Evolutionary conservation across 2,888 invertebrate species (phyloP).

Genomic region (Pheosia gnoma): DNA sequence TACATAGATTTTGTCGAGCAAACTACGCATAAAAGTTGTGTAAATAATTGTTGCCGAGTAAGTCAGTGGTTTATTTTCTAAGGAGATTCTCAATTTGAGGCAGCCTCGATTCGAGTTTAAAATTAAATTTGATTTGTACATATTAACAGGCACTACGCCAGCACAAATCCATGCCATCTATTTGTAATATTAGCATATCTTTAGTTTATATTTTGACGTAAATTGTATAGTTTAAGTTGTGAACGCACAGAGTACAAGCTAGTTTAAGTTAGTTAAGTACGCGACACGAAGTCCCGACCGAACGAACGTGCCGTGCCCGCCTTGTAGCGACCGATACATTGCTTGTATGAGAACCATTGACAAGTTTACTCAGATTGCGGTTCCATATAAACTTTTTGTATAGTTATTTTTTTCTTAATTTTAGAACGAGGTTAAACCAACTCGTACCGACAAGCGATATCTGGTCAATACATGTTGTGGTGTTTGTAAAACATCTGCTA

Average conservation of each 20-base stretch:
- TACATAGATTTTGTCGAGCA: not conserved
- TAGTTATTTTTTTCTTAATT: not conserved
- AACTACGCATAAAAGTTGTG: not conserved
- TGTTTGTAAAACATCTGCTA: conserved; percentile 43
- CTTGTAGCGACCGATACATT: not conserved
- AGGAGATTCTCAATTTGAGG: conserved; percentile 10
- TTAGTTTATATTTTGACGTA: conserved; percentile 43
- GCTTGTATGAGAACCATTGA: not conserved
- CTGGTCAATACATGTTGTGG: not conserved
- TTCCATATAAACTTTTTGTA: too few relatives aligned
- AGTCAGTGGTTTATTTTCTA: not conserved
- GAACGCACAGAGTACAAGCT: conserved; percentile 76
- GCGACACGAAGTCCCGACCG: conserved; percentile 62
- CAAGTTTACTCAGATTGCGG: too few relatives aligned
- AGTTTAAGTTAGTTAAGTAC: conserved; percentile 60
- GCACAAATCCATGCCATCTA: conserved; percentile 59
- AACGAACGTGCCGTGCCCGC: conserved; percentile 55
- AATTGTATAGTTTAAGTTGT: conserved; percentile 38
- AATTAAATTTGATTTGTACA: conserved; percentile 25
- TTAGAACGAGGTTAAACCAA: not conserved
- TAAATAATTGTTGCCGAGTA: not conserved
- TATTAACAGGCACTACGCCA: conserved; percentile 28
- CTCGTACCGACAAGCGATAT: not conserved
- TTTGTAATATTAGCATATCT: conserved; percentile 38
- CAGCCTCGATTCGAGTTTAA: conserved; percentile 14